phyloP scores from a whole-genome alignment of 2,797 vertebrate genomes.

The Microcaecilia unicolor region DNA sequence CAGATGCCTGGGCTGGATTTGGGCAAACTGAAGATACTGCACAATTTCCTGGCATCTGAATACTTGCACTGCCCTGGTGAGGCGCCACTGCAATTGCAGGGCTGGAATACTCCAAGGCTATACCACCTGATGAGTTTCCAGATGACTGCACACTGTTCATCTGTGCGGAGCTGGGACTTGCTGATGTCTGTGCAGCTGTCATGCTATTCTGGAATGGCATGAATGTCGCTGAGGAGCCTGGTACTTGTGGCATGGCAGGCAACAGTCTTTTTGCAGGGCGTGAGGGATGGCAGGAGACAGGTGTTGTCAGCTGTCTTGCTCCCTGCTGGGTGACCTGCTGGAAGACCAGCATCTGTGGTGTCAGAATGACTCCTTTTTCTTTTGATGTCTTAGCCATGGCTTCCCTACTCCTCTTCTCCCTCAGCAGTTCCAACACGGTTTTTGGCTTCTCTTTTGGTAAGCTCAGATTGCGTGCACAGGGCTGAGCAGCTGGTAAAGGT shows the following conservation, averaged over 20 bases:
- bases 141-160: too few species aligned
- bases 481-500: fast-evolving
- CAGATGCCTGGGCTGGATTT: slow-evolving; percentile 1
- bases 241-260: neutral
- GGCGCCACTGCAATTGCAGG: too few species aligned
- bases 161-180: neutral
- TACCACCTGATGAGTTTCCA: too few species aligned
- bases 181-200: neutral
- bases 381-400: slow-evolving; percentile 3
- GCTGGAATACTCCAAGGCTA: too few species aligned
- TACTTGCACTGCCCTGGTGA: neutral
- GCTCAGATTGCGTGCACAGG: too few species aligned
- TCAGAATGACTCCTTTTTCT: neutral
- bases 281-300: too few species aligned
- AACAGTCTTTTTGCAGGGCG: neutral
- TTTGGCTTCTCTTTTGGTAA: slow-evolving; percentile 35
- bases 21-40: neutral
- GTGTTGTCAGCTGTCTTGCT: too few species aligned
- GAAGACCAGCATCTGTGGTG: slow-evolving; percentile 32
- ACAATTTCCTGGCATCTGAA: neutral
- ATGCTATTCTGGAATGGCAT: neutral
- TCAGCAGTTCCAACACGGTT: slow-evolving; percentile 53
- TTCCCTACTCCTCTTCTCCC: slow-evolving; percentile 37
- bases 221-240: neutral
- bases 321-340: slow-evolving; percentile 37